Base-by-base conservation (phyloP, 2,113 vertebrate species). In the Cygnus buccinator region DNA sequence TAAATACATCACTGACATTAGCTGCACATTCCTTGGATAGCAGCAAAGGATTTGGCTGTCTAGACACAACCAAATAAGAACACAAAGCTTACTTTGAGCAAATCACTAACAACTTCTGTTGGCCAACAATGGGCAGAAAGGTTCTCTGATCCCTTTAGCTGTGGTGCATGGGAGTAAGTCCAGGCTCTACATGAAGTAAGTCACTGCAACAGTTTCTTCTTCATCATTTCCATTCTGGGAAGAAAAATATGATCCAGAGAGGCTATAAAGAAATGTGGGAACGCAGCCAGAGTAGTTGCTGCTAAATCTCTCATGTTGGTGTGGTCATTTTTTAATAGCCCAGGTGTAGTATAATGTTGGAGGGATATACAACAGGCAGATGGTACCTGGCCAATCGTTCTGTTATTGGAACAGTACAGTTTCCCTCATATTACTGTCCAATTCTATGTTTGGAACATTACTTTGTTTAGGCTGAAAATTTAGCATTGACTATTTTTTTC, bases 41-140 rank as follows among this genome's bases (percentile, higher is more conserved):
- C 82, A 89, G 62, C 50, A 85, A 97, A 95, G 84, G 95, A 95
- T 97, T 96, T 10, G 5, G 37, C 95, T 91, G 96, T 97, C 96
- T 97, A 97, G 95, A 97, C 94, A 90, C 73, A 97, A 84, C 97
- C 97, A 98, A 97, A 97, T 96, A 97, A 96, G 95, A 97, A 93
- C 94, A 95, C 95, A 97, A 82, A 93, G 87, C 92, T 95, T 95
- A 90, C 79, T 97, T 95, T 91, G 89, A 97, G 84, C 80, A 95
- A 97, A 97, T 97, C 93, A 96, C 89, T 96, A 92, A 79, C 94
- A 96, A 96, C 84, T 95, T 89, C 62, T 95, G 84, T 95, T 95
- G 96, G 94, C 85, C 92, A 96, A 55, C 94, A 95, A 89, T 66
- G 39, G 94, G 41, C 82, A 95, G 87, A 90, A 95, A 96, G 72